Base-by-base conservation (phyloP, 2,888 invertebrate genomes). In the Cataglyphis albicans region DNA sequence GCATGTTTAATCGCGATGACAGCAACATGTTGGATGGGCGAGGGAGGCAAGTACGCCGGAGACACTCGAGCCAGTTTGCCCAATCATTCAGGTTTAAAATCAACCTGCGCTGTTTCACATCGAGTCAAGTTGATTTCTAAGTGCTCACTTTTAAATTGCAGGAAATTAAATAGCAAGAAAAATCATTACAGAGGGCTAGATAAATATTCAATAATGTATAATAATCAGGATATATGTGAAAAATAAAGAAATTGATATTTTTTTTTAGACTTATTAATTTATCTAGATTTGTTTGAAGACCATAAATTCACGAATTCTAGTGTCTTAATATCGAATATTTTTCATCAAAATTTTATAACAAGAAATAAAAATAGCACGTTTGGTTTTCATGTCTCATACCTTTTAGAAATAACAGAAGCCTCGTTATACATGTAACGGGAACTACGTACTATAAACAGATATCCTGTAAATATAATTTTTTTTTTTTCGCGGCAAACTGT, bases 1-100 rank as follows among this genome's bases (percentile, higher is more conserved):
- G 72, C 63, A 63, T 75, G 63, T 82, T 82, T 84, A 89, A 89
- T 89, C 86, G 86, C 81, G 86, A 81, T 81, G 88, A 87, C 87
- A 70, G 83, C 82, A 64, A 78, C 84, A 65, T 41, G 41, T 73
- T 48, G 44, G 25, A n/a, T n/a, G 41, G 7, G 4, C 57, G 55
- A 72, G n/a, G 52, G 29, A 55, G 52, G n/a, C 18, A 48, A 64
- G 59, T 44, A 48, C 5, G 57, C 6, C 35, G 12, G 76, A 32
- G 68, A 80, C 35, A 65, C 57, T 55, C 29, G 48, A 72, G 81
- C 25, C 12, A n/a, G 18, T 75, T 55, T 38, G 21, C 9, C 3
- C 68, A 70, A 78, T 70, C 70, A 44, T 35, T 10, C 25, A n/a
- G n/a, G 32, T 67, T 48, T 78, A 78, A 78, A 70, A 78, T 70